These are phyloP conservation scores for Aporophyla lueneburgensis DNA, from an alignment of 2,888 invertebrate species.

Conservation along the genomic window DNA sequence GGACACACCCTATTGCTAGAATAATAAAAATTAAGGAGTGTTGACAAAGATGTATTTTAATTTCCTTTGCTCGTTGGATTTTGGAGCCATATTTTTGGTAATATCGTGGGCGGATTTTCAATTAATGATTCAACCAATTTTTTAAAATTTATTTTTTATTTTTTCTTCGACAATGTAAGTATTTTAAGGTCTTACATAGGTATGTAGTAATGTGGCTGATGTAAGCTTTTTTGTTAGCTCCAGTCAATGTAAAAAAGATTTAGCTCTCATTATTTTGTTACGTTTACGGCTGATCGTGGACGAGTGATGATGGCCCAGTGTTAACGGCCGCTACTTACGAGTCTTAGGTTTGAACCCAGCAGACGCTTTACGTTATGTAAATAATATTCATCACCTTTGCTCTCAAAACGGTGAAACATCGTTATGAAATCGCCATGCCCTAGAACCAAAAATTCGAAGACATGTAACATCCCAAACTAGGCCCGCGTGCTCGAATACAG, in stretches of 20 bases:
- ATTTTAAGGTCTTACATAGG: background rate
- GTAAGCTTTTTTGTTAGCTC: too few relatives aligned
- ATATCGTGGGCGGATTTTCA: background rate
- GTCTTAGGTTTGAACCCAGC: too few relatives aligned
- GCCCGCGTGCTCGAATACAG: too few relatives aligned
- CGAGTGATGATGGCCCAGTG: background rate
- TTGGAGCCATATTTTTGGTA: background rate
- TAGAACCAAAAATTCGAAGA: too few relatives aligned
- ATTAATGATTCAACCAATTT: slow-evolving; percentile 5
- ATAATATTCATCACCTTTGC: too few relatives aligned
- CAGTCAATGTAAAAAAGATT: too few relatives aligned
- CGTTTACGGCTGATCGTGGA: too few relatives aligned
- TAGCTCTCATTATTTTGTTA: background rate
- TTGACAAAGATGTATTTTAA: background rate
- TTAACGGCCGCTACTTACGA: too few relatives aligned
- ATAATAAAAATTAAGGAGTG: slow-evolving; percentile 6
- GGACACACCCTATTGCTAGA: background rate
- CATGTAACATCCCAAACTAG: too few relatives aligned
- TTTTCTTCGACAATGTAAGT: background rate
- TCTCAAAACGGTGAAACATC: too few relatives aligned
- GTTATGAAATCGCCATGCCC: too few relatives aligned
- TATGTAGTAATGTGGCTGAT: background rate
- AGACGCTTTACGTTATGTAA: too few relatives aligned
- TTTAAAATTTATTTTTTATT: background rate
- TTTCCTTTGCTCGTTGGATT: slow-evolving; percentile 7